Conservation (phyloP, 2,113 vertebrate genomes). For the Bothrops jararaca region DNA sequence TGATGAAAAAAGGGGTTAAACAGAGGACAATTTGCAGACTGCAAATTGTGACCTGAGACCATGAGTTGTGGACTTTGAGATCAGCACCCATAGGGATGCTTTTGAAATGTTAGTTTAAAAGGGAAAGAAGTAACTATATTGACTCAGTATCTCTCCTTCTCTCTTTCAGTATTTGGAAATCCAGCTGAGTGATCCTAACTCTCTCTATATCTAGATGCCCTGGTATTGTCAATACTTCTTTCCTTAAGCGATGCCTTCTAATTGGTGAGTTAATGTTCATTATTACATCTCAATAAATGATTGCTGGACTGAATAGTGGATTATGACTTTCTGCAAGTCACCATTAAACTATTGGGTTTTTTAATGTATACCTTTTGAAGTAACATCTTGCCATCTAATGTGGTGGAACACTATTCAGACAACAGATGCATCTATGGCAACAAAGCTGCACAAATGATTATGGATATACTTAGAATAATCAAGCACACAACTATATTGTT, state of each 20-base stretch:
- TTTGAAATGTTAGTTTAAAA: not conserved
- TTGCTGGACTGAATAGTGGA: not conserved
- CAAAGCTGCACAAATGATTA: accelerated
- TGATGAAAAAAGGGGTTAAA: not conserved
- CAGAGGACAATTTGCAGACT: not conserved
- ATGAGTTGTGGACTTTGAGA: not conserved
- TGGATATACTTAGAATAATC: not conserved
- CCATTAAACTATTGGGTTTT: not conserved
- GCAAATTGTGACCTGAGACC: not conserved
- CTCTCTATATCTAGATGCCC: not conserved
- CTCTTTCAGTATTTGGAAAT: not conserved
- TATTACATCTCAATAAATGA: not conserved
- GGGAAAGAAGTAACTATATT: not conserved
- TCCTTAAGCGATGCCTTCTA: accelerated
- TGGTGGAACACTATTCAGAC: not conserved
- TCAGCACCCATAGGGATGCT: not conserved
- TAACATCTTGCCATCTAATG: not conserved
- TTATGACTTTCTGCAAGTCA: not conserved
- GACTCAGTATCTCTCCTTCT: not conserved
- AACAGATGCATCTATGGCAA: not conserved
- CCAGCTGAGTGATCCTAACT: not conserved
- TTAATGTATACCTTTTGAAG: conserved; percentile 4
- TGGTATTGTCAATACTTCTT: not conserved
- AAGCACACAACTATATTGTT: too few species aligned
- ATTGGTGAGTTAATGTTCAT: not conserved